Conservation (phyloP, 2,888 invertebrate genomes). For the Cotesia congregata region DNA sequence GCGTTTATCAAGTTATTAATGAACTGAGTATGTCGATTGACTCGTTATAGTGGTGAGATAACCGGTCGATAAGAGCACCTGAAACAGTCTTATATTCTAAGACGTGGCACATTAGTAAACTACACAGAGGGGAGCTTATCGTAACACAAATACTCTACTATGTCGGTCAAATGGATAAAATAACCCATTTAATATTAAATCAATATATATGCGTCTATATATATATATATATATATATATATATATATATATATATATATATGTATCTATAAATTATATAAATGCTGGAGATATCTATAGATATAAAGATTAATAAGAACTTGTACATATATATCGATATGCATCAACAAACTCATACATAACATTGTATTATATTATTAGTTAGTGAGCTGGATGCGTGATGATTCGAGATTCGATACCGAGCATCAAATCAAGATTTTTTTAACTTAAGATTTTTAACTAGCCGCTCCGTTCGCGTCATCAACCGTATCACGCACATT, state of each 20-base stretch:
- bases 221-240: neutral
- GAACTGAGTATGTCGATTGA: constrained; percentile 4
- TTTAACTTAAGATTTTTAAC: neutral
- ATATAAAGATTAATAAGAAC: neutral
- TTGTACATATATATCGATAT: neutral
- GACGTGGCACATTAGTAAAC: constrained; percentile 13
- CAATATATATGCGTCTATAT: neutral
- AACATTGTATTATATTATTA: no score
- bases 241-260: neutral
- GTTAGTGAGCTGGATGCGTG: neutral
- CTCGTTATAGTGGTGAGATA: neutral
- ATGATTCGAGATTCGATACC: neutral
- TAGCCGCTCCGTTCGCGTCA: neutral
- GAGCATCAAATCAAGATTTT: neutral
- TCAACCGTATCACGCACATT: neutral
- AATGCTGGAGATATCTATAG: neutral
- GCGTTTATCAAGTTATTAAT: constrained; percentile 3
- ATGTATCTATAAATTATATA: neutral
- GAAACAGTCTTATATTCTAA: constrained; percentile 25
- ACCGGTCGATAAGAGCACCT: neutral
- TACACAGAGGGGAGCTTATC: constrained; percentile 22
- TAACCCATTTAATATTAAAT: constrained; percentile 3
- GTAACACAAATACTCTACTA: constrained; percentile 25
- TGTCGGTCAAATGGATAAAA: constrained; percentile 35
- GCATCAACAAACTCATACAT: no score